Conservation (phyloP, 2,113 vertebrate genomes). For the Bos javanicus region DNA sequence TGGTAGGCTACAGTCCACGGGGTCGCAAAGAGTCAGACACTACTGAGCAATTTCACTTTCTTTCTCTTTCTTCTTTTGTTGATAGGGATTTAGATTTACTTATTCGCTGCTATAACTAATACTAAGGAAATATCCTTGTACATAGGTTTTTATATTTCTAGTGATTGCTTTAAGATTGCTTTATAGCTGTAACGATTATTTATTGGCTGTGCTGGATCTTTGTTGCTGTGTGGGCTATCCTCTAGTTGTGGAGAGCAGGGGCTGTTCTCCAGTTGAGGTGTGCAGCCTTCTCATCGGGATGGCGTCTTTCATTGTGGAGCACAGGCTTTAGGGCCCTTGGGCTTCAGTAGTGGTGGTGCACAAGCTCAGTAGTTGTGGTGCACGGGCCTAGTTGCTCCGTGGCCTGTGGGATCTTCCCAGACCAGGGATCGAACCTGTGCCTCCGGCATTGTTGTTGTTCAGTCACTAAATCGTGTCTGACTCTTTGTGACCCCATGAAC, state of each 20-base stretch:
- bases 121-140: neutral
- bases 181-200: neutral
- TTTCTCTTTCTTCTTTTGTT: neutral
- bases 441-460: neutral
- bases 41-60: neutral
- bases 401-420: neutral
- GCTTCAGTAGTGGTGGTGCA: neutral
- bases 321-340: neutral
- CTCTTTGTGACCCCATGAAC: neutral
- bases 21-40: neutral
- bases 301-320: fast-evolving
- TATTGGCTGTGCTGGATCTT: neutral
- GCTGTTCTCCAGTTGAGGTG: neutral
- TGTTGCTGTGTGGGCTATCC: neutral
- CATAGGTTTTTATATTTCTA: neutral
- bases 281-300: neutral
- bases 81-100: neutral
- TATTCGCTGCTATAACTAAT: neutral
- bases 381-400: fast-evolving
- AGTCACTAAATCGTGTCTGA: neutral
- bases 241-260: neutral
- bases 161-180: neutral
- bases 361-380: neutral
- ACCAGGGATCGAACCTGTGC: neutral
- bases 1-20: neutral